Percentiles rank a stretch among this genome's conserved stretches.
Conservation (phyloP, 2,797 vertebrate genomes). For the Sus cebifrons region DNA sequence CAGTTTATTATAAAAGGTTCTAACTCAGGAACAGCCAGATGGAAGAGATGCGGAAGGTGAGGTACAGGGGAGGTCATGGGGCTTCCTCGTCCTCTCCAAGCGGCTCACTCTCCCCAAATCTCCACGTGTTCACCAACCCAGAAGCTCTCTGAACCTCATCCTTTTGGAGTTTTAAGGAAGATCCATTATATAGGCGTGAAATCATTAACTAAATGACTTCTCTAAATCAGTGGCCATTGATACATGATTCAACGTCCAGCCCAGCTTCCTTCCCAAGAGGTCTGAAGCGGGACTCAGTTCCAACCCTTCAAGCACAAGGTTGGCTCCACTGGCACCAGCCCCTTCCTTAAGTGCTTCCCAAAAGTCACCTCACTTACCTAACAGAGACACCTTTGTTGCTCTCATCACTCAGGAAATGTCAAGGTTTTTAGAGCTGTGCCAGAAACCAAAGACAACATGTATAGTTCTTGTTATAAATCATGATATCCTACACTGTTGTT, state of each 20-base stretch:
- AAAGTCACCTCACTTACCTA: not conserved
- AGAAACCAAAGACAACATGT: not conserved
- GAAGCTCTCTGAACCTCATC: not conserved
- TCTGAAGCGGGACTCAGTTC: not conserved
- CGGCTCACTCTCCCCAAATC: not conserved
- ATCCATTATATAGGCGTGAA: not conserved
- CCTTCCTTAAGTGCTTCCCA: not conserved
- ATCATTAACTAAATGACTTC: not conserved
- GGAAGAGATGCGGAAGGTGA: not conserved
- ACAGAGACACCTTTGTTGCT: not conserved
- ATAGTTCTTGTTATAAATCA: not conserved
- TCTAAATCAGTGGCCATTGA: not conserved
- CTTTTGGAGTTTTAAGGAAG: not conserved
- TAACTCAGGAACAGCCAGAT: not conserved
- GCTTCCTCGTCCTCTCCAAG: not conserved
- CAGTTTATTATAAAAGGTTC: not conserved
- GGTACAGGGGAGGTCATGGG: rapidly evolving
- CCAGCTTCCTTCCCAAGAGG: not conserved
- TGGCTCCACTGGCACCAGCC: not conserved
- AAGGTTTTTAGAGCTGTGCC: not conserved
- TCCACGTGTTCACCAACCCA: not conserved
- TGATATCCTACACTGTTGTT: not conserved
- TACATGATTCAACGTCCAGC: not conserved
- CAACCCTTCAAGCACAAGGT: not conserved
- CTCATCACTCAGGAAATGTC: not conserved